A percentile compares a stretch with the other conserved stretches of the same genome.
Conservation (phyloP, 2,113 vertebrate genomes). For the Hydropotes inermis region DNA sequence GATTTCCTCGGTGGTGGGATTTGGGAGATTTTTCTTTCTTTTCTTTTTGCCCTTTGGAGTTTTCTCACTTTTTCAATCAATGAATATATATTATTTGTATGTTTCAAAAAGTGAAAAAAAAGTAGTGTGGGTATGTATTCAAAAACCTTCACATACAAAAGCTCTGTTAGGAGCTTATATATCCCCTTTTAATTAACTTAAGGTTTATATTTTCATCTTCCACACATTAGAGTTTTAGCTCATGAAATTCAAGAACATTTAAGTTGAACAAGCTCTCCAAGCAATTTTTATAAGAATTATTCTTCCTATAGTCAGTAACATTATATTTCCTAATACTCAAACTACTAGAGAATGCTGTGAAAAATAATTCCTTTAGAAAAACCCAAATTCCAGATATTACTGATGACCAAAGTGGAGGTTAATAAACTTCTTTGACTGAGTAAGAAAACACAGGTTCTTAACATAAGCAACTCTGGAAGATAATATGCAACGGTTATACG, state of each 20-base stretch:
- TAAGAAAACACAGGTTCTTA: background rate
- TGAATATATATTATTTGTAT: background rate
- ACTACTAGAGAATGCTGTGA: background rate
- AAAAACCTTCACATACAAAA: background rate
- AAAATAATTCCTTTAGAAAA: background rate
- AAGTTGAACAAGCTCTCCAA: background rate
- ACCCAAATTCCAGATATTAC: background rate
- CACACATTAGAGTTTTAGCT: background rate
- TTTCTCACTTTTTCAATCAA: background rate
- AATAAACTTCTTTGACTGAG: background rate
- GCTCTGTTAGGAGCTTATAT: background rate
- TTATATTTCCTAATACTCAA: background rate
- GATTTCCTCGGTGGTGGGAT: background rate
- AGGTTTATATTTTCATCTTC: background rate
- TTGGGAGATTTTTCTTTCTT: background rate
- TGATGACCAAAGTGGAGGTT: background rate
- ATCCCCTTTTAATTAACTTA: background rate
- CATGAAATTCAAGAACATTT: background rate
- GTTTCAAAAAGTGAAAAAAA: background rate
- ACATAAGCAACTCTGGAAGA: background rate
- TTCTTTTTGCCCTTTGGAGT: background rate
- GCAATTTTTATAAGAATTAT: background rate
- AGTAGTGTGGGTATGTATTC: background rate
- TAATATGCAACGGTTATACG: background rate
- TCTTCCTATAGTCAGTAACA: background rate